A percentile compares a stretch with the other conserved stretches of the same genome.
These are phyloP conservation scores for Heliothis subflexa DNA, from an alignment of 1,140 invertebrate species.

Conservation along the genomic window DNA sequence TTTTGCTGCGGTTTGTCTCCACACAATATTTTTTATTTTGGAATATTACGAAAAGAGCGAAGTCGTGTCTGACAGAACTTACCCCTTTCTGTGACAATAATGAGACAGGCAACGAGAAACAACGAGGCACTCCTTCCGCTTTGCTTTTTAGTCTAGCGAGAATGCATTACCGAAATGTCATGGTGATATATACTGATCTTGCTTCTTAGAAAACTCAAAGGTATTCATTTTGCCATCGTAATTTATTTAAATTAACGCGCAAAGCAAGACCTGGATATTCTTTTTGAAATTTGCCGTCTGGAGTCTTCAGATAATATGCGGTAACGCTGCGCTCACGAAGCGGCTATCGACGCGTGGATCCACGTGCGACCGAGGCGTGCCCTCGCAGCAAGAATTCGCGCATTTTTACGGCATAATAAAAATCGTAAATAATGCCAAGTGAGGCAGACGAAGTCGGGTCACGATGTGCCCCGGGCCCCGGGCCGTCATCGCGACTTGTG, in stretches of 20 bases:
- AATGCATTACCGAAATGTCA: slow-evolving; percentile 58
- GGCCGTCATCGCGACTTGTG: slow-evolving; percentile 75
- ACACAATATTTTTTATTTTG: slow-evolving; percentile 50
- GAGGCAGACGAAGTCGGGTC: slow-evolving; percentile 73
- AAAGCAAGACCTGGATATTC: slow-evolving; percentile 18
- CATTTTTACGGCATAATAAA: slow-evolving; percentile 83
- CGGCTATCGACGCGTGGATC: slow-evolving; percentile 80
- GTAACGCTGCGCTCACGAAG: slow-evolving; percentile 70
- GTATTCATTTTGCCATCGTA: not conserved
- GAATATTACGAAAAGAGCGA: slow-evolving; percentile 53
- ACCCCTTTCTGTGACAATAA: slow-evolving; percentile 62
- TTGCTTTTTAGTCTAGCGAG: slow-evolving; percentile 57
- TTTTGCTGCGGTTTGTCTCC: not conserved
- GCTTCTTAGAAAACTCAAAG: slow-evolving; percentile 23
- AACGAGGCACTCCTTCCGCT: slow-evolving; percentile 50
- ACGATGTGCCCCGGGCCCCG: slow-evolving; percentile 74
- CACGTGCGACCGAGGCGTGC: slow-evolving; percentile 74
- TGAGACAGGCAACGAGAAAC: slow-evolving; percentile 60
- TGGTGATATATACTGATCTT: slow-evolving; percentile 52
- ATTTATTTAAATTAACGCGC: slow-evolving; percentile 41
- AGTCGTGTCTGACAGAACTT: slow-evolving; percentile 55
- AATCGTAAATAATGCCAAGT: slow-evolving; percentile 79
- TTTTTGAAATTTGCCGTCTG: slow-evolving; percentile 52
- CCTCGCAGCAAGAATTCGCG: slow-evolving; percentile 73
- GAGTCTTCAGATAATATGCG: slow-evolving; percentile 63